A percentile compares a stretch with the other conserved stretches of the same genome.
phyloP scores from a whole-genome alignment of 1,140 invertebrate genomes.

The Agrypnia vestita region DNA sequence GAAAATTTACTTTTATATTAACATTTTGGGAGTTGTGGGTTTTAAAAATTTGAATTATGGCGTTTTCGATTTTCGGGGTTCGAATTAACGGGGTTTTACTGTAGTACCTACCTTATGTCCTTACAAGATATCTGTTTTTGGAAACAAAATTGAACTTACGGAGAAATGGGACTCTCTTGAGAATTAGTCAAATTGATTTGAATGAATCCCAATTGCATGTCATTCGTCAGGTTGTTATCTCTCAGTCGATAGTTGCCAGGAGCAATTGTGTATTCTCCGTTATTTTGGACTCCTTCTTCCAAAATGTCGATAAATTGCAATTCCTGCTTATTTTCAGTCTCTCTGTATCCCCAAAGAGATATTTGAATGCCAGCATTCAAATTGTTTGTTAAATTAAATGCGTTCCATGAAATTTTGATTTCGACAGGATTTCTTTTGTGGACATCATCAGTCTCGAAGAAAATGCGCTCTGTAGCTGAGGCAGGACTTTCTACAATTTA shows the following conservation, averaged over 20 bases:
- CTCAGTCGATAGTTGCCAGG: slow-evolving; percentile 80
- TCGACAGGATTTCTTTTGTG: slow-evolving; percentile 81
- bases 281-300: slow-evolving; percentile 77
- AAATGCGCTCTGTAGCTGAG: slow-evolving; percentile 87
- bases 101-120: neutral
- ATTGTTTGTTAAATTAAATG: slow-evolving; percentile 88
- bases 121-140: too few relatives aligned
- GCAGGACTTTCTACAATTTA: slow-evolving; percentile 84
- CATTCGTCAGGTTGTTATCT: slow-evolving; percentile 79
- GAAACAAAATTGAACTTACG: too few relatives aligned
- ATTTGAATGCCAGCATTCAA: slow-evolving; percentile 83
- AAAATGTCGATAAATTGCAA: slow-evolving; percentile 77
- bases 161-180: slow-evolving; percentile 80
- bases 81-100: too few relatives aligned
- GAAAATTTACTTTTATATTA: too few relatives aligned
- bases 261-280: slow-evolving; percentile 79
- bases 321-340: slow-evolving; percentile 84
- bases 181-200: slow-evolving; percentile 92
- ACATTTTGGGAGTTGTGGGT: too few relatives aligned
- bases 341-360: slow-evolving; percentile 89
- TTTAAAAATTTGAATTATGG: too few relatives aligned
- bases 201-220: slow-evolving; percentile 91
- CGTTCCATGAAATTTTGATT: slow-evolving; percentile 87
- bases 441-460: slow-evolving; percentile 82
- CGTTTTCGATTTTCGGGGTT: too few relatives aligned